phyloP scores from a whole-genome alignment of 2,797 vertebrate genomes.

The Capromys pilorides region DNA sequence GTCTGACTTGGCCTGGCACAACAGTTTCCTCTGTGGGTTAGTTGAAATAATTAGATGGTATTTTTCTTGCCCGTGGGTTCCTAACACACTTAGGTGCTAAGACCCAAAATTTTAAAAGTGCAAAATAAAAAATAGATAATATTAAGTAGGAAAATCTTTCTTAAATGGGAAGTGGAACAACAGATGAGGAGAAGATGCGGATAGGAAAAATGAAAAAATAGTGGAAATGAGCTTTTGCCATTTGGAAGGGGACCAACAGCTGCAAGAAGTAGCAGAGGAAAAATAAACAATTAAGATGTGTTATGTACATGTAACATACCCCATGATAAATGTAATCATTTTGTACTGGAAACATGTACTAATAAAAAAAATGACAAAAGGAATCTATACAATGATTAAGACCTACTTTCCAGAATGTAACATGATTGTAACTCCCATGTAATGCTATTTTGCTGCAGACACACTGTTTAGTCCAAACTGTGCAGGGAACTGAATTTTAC shows the following conservation, averaged over 20 bases:
- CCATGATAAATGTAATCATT: neutral
- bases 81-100: constrained; percentile 42
- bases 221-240: neutral
- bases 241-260: neutral
- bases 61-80: constrained; percentile 37
- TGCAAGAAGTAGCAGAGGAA: neutral
- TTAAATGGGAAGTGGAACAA: neutral
- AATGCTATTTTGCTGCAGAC: constrained; percentile 61
- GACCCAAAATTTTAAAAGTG: neutral
- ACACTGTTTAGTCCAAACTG: constrained; percentile 60
- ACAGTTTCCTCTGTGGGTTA: constrained; percentile 56
- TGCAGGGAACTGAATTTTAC: constrained; percentile 55
- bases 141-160: neutral
- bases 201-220: neutral
- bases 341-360: neutral
- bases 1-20: constrained; percentile 29
- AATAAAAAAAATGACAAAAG: neutral
- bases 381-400: constrained; percentile 56
- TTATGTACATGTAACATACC: neutral
- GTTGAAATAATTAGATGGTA: constrained; percentile 19
- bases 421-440: constrained; percentile 14
- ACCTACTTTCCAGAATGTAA: neutral
- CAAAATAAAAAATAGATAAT: neutral
- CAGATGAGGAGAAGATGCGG: neutral
- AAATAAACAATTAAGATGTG: neutral